Conservation (phyloP, 2,113 vertebrate genomes). For the Centrocercus urophasianus region DNA sequence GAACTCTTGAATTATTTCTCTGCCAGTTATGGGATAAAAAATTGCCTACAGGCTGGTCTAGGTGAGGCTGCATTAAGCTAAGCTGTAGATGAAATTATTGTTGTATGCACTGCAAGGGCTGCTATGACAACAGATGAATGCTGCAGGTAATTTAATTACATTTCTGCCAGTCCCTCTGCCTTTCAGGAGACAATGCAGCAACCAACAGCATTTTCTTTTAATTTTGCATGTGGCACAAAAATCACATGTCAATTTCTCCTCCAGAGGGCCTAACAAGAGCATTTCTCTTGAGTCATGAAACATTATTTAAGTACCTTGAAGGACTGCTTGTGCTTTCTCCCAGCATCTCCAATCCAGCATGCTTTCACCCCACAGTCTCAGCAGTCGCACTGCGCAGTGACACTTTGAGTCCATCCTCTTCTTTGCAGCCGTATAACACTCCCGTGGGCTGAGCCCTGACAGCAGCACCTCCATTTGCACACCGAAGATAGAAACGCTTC, state of each 20-base stretch:
- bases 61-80: not conserved
- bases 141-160: constrained; percentile 66
- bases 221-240: constrained; percentile 22
- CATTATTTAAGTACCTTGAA: not conserved
- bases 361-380: rapidly evolving
- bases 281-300: not conserved
- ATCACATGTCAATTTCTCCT: constrained; percentile 19
- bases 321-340: not conserved
- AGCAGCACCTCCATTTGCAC: not conserved
- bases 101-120: constrained; percentile 44
- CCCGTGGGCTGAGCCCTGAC: not conserved
- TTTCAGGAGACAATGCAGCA: constrained; percentile 46
- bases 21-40: not conserved
- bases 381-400: rapidly evolving
- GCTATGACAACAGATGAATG: constrained; percentile 70
- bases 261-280: constrained; percentile 33
- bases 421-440: not conserved
- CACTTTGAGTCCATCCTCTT: not conserved
- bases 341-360: rapidly evolving
- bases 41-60: not conserved
- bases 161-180: constrained; percentile 40
- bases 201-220: constrained; percentile 41
- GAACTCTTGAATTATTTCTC: not conserved
- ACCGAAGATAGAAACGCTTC: not conserved
- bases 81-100: constrained; percentile 27